Base-by-base conservation (phyloP, 1,140 invertebrate genomes). In the Bombus breviceps region DNA sequence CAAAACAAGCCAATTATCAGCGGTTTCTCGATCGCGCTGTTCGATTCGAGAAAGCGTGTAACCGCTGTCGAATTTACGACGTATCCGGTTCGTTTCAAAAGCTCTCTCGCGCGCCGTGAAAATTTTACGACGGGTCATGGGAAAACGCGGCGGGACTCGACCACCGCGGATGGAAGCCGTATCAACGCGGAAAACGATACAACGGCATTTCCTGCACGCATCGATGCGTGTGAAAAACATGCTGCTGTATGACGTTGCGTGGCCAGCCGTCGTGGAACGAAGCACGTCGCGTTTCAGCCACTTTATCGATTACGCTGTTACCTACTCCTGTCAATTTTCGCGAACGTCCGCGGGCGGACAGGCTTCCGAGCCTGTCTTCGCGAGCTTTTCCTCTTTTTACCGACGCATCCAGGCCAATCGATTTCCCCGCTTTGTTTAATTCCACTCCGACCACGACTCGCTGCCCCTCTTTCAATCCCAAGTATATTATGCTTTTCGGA, bases 391-490 rank as follows among this genome's bases (percentile, higher is more conserved):
- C 43, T 74, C n/a, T 47, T 74, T 34, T 34, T 18, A 25, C 18
- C 22, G 22, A 74, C 73, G 32, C 32, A 53, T 53, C 73, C 18
- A 53, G 73, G 43, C 43, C 73, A 4, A 74, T 74, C 73, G 72
- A 74, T 74, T 5, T 13, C 18, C 13, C 1, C 28, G 15, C n/a
- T 39, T 41, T 25, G 13, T 34, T 66, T 13, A 34, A 34, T 34
- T 34, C 32, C 15, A 8, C 15, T 34, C 10, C 9, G 28, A 12
- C 10, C 28, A 2, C 32, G 32, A 66, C 34, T 66, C 64, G 32
- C 1, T 18, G 15, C 2, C 0, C 32, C 2, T 9, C 32, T 34
- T 34, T 66, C 32, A 2, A n/a, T 28, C 57, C 9, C 22, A 8
- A 2, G 47, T 22, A 2, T 53, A 22, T 53, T 8, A 6, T 8